Base-by-base conservation (phyloP, 2,888 invertebrate species). In the Endotricha flammealis region DNA sequence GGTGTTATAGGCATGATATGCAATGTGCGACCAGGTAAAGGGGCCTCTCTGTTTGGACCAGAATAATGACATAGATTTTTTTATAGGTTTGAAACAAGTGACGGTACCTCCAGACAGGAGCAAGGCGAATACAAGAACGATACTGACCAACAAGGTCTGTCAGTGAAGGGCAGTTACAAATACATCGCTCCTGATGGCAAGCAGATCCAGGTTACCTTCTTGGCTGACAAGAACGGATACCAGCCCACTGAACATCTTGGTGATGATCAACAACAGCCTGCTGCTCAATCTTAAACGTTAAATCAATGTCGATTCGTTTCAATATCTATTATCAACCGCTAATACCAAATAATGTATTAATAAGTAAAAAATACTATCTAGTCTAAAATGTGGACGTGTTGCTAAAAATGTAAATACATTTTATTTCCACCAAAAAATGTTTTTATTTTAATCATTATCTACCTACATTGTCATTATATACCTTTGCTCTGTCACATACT, bases 121-220 rank as follows among this genome's bases (percentile, higher is more conserved):
- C 88, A 90, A 48, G 92, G 90, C 0, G 88, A 88, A 34, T 79
- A 91, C 53, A 91, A 91, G 66, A 87, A 88, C 29, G 92, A 89
- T 39, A 86, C 85, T 0, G 91, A 92, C 5, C 90, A 91, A 42
- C 90, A 91, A 66, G 87, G 90, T 6, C 78, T 91, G 0, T 77
- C 87, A 0, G 90, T 92, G 4, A 88, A 85, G 39, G 92, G 92
- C 40, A 88, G 89, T 45, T 89, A 89, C 69, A 88, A 88, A 30
- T 92, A 90, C 81, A 71, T 89, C 1, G 91, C 89, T 2, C 88
- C 88, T 17, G 91, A 92, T 54, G 91, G 91, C 10, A 88, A 90
- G 48, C 86, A 88, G 7, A 91, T 91, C 50, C 87, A 89, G 1
- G 88, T 91, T 39, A 86, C 83, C 32, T 90, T 88, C 68, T 50